Evolutionary conservation across 2,797 vertebrate genomes (phyloP).

Genomic region (Sebastes miniatus): DNA sequence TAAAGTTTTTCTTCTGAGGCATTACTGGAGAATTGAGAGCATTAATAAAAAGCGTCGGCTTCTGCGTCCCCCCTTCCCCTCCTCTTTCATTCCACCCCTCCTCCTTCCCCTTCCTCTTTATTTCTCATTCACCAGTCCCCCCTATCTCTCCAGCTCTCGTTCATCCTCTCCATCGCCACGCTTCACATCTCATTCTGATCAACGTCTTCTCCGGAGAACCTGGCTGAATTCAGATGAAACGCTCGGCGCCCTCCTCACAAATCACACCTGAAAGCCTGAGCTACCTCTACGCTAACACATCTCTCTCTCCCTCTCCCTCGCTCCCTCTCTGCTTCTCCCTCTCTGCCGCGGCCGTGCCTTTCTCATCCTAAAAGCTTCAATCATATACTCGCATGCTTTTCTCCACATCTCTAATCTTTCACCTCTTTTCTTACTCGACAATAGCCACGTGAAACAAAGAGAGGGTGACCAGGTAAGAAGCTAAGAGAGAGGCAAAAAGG

Average conservation of each 20-base stretch:
- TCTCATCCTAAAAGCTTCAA: slow-evolving; percentile 2
- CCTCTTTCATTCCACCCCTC: background rate
- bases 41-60: slow-evolving; percentile 69
- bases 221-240: slow-evolving; percentile 70
- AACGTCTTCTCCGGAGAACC: slow-evolving; percentile 64
- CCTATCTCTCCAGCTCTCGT: slow-evolving; percentile 13
- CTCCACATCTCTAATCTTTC: background rate
- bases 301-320: slow-evolving; percentile 13
- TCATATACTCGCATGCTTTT: background rate
- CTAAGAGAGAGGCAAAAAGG: background rate
- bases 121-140: background rate
- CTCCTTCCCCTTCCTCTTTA: background rate
- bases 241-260: slow-evolving; percentile 52
- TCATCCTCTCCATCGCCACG: slow-evolving; percentile 49
- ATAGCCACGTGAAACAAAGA: background rate
- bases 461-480: background rate
- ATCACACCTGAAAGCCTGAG: slow-evolving; percentile 66
- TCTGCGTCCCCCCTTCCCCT: background rate
- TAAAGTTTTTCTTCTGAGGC: slow-evolving; percentile 51
- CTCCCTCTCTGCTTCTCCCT: slow-evolving; percentile 2
- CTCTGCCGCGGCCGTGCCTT: background rate
- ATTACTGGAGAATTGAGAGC: slow-evolving; percentile 68
- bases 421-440: background rate
- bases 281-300: slow-evolving; percentile 17
- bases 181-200: slow-evolving; percentile 76